A percentile compares a stretch with the other conserved stretches of the same genome.
These are phyloP conservation scores for Drosophila miranda DNA, from an alignment of 1,140 invertebrate genomes.

Conservation along the genomic window DNA sequence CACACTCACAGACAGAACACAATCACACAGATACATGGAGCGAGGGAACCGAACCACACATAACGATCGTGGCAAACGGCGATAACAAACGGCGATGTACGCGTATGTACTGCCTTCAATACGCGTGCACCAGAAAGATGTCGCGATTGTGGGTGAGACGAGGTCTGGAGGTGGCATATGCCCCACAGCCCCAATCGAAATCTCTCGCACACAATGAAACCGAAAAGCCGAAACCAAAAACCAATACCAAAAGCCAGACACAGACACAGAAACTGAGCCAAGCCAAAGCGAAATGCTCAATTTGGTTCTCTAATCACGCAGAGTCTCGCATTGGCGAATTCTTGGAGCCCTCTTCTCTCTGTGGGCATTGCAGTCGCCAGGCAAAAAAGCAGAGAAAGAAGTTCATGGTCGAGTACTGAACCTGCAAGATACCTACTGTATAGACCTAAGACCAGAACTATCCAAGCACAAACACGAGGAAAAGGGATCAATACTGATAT, in stretches of 20 bases:
- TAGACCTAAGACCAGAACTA: too few species aligned
- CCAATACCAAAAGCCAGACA: background rate
- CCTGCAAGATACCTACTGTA: background rate
- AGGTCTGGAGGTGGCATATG: conserved; percentile 29
- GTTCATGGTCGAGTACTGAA: background rate
- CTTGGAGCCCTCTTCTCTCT: conserved; percentile 32
- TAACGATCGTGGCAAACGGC: conserved; percentile 68
- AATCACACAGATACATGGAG: conserved; percentile 21
- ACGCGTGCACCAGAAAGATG: conserved; percentile 21
- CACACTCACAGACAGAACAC: conserved; percentile 24
- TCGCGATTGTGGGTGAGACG: conserved; percentile 46
- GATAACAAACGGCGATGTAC: conserved; percentile 73
- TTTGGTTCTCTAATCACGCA: conserved; percentile 79
- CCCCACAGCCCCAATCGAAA: conserved; percentile 35
- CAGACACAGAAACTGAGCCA: conserved; percentile 8
- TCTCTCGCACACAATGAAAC: conserved; percentile 27
- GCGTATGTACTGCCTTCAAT: conserved; percentile 26
- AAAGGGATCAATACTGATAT: too few species aligned
- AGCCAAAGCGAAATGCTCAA: conserved; percentile 62
- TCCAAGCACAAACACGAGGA: too few species aligned
- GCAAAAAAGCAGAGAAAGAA: conserved; percentile 2
- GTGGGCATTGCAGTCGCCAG: conserved; percentile 14
- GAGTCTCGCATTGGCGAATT: conserved; percentile 66
- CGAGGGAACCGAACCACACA: conserved; percentile 29
- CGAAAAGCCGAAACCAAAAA: background rate